Base-by-base conservation (phyloP, 2,888 invertebrate species). In the Eumacrocentrus americanus region DNA sequence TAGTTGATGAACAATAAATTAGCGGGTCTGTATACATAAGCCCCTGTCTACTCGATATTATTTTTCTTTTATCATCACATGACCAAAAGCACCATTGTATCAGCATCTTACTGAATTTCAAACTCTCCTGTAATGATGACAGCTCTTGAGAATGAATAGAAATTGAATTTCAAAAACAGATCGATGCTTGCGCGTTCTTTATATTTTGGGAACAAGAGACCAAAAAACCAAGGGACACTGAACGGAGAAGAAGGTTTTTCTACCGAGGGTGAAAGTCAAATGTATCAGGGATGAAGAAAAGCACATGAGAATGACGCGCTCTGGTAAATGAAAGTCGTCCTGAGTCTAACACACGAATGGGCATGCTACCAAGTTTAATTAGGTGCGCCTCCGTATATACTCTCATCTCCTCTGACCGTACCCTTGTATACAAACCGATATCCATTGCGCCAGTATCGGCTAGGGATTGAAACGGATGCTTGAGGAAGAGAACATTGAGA, bases 311-410 rank as follows among this genome's bases (percentile, higher is more conserved):
- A 52, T 29, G 60, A 29, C 4, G 42, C 52, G 50, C 48, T 61
- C 34, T 40, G 63, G 59, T 62, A 65, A 64, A 67, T 65, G 65
- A 67, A 64, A 67, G 64, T 63, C 58, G 59, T 53, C 59, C 22
- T 12, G 25, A 62, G 62, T 64, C 60, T 56, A 44, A 58, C 60
- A 60, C 64, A 66, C 64, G 62, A 59, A 65, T 60, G 58, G 59
- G 60, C 46, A 57, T 47, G 61, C 63, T 61, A 57, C 63, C 62
- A 73, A 73, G 71, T 75, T 75, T 75, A 75, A 75, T 75, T 75
- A 75, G 74, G 72, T 75, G 66, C 67, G 66, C 67, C 69, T 63
- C 53, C 48, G 53, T 61, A 23, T 12, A 25, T 38, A 29, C n/a
- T 12, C 14, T 14, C 42, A 42, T 42, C 25, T 46, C 11, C 22